Evolutionary conservation across 37 sponge, comb jelly and placozoan species (phyloP), one percentile per base, ranked within the genome.

Genomic region (Ianthella basta): DNA sequence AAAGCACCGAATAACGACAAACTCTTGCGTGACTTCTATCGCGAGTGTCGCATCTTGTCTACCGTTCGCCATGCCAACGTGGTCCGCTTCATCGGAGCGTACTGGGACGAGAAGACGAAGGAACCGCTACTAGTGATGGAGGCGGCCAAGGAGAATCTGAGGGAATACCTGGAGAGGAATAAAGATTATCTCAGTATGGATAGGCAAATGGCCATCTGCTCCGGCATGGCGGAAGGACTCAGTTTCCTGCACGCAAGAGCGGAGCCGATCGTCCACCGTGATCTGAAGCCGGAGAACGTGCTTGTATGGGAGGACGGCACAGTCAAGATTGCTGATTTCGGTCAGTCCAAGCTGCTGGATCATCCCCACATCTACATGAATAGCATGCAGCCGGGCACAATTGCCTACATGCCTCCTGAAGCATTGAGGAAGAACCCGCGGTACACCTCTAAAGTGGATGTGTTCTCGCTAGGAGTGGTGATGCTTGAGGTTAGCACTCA

Each of bases 381-480:
- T 14, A 75, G 53, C 12, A 75, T 50, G 0, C 54, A 40, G 21
- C 78, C 78, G 16, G 78, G 78, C 12, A 21, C 44, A 19, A 24
- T 75, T 19, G 53, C 16, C 44, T 75, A 75, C 78, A 75, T 75
- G 78, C 78, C 78, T 53, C 78, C 78, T 1, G 78, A 75, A 41
- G 78, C 78, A 10, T 23, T 75, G 78, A 75, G 39, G 54, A 44
- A 44, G 18, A 44, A 36, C 12, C 20, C 78, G 15, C 5, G 16
- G 0, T 75, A 53, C 15, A 75, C 23, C 40, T 39, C 54, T 0
- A 75, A 75, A 4, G 37, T 75, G 2, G 78, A 75, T 24, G 78
- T 75, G 14, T 75, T 75, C 78, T 75, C 78, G 24, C 54, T 75
- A 2, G 78, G 78, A 21, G 78, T 75, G 23, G 54, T 75, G 78